Base-by-base conservation (phyloP, 2,113 vertebrate genomes). In the Chascanopsetta lugubris region DNA sequence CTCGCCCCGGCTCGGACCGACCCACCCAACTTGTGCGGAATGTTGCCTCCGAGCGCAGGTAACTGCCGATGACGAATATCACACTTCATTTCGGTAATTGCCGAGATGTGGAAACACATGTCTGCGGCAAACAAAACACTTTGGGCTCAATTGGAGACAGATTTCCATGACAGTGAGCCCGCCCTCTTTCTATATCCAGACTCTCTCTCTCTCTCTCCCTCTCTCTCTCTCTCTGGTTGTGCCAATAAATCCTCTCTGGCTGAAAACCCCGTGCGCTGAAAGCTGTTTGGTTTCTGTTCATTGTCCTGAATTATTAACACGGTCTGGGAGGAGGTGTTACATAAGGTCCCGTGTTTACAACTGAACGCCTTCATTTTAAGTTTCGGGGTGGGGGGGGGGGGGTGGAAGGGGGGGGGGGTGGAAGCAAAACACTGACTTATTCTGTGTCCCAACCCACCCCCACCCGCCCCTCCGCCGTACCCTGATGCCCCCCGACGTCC, bases 271-370 rank as follows among this genome's bases (percentile, higher is more conserved):
- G 61, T 57, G 70, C 40, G 42, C 47, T 72, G 65, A 82, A 78
- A 72, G 66, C 67, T 83, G 77, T 87, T 85, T 83, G 65, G 80
- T 67, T 61, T 82, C 65, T 69, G 55, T 81, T 84, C 64, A 42
- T 82, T 76, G 72, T 79, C 74, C 68, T 86, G 71, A 90, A 90
- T 91, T 89, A 91, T 88, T 85, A 77, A 91, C 55, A 70, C 32
- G 12, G 70, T 68, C 58, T 82, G 79, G 61, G 80, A 79, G 81
- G 64, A 43, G 36, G 45, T 60, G 72, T 91, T 91, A 84, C 83
- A 82, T 88, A 88, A 91, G 79, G 27, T 60, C 42, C 32, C 62
- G 75, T 84, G 85, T 88, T 89, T 77, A 78, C 72, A 79, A 73
- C 69, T 82, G 69, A 78, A 82, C 82, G 3, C 80, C 83, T 88